phyloP scores from a whole-genome alignment of 2,888 invertebrate genomes.

The Azorinus chamasolen region DNA sequence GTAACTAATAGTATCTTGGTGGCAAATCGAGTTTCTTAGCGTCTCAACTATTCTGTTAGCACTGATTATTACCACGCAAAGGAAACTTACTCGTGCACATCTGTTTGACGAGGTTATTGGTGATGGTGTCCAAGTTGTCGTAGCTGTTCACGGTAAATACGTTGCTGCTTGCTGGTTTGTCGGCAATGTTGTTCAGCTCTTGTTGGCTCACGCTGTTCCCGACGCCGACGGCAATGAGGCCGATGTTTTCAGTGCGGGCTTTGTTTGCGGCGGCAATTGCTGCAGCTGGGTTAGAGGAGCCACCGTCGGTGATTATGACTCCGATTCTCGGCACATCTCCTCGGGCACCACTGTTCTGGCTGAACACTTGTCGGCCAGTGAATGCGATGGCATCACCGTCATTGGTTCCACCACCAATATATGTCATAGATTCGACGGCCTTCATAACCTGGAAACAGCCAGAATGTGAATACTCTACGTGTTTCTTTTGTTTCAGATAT shows the following conservation, averaged over 20 bases:
- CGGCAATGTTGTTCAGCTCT: constrained; percentile 72
- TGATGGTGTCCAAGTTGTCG: constrained; percentile 66
- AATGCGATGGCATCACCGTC: constrained; percentile 73
- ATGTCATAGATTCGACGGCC: constrained; percentile 69
- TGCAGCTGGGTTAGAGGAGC: constrained; percentile 58
- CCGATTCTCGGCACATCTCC: constrained; percentile 71
- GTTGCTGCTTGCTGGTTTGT: constrained; percentile 61
- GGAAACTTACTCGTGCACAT: constrained; percentile 70
- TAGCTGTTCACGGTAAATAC: constrained; percentile 70
- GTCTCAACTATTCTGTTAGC: no score
- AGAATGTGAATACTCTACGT: no score
- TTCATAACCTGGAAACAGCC: constrained; percentile 45
- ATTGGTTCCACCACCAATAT: constrained; percentile 74
- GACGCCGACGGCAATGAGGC: constrained; percentile 73
- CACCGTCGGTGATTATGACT: constrained; percentile 72
- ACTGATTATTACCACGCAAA: no score
- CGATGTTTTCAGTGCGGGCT: constrained; percentile 63
- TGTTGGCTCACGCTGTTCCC: constrained; percentile 62
- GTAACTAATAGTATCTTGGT: no score
- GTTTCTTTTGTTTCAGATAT: no score
- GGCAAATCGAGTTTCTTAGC: no score
- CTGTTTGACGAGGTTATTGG: constrained; percentile 65
- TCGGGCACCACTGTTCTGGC: constrained; percentile 66
- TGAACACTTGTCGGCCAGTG: constrained; percentile 68
- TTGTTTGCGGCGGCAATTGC: constrained; percentile 65